A percentile compares a stretch with the other conserved stretches of the same genome.
These are phyloP conservation scores for Neogobius melanostomus DNA, from an alignment of 2,113 vertebrate genomes.

Conservation along the genomic window DNA sequence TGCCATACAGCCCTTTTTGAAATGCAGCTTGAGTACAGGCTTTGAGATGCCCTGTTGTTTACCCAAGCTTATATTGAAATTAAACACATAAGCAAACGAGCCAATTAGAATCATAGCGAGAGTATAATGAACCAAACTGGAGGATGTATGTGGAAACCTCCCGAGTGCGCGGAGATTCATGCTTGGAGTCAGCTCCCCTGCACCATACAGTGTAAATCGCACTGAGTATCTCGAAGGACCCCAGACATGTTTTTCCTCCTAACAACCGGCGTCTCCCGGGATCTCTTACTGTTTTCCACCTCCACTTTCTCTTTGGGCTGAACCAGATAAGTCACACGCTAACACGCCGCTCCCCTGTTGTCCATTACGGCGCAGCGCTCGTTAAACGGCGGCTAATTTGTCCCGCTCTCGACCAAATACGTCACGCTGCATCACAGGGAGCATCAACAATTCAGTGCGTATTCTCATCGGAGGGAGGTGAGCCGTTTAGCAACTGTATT, in stretches of 20 bases:
- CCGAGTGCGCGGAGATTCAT: constrained; percentile 23
- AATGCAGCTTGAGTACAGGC: background rate
- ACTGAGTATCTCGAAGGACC: constrained; percentile 28
- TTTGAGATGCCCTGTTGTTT: constrained; percentile 22
- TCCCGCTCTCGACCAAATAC: constrained; percentile 36
- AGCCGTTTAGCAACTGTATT: constrained; percentile 12
- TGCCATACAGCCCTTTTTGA: constrained; percentile 3
- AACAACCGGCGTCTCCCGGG: constrained; percentile 40
- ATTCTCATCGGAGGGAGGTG: constrained; percentile 31
- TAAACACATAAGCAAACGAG: constrained; percentile 34
- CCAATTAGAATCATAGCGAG: constrained; percentile 26
- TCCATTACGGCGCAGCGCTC: constrained; percentile 42
- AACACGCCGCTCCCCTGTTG: constrained; percentile 38
- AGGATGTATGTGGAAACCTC: constrained; percentile 18
- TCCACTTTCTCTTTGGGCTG: constrained; percentile 29
- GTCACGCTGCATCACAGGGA: constrained; percentile 56
- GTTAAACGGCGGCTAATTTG: constrained; percentile 55
- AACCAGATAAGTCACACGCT: constrained; percentile 36
- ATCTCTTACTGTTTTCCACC: constrained; percentile 45
- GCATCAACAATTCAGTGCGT: constrained; percentile 10
- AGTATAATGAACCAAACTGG: constrained; percentile 17
- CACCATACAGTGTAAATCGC: constrained; percentile 10
- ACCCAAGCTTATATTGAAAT: constrained; percentile 41
- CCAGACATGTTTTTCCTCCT: constrained; percentile 56
- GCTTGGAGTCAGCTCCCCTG: constrained; percentile 30